Evolutionary conservation across 2,888 invertebrate genomes (phyloP).

Genomic region (Pogonocherus hispidulus): DNA sequence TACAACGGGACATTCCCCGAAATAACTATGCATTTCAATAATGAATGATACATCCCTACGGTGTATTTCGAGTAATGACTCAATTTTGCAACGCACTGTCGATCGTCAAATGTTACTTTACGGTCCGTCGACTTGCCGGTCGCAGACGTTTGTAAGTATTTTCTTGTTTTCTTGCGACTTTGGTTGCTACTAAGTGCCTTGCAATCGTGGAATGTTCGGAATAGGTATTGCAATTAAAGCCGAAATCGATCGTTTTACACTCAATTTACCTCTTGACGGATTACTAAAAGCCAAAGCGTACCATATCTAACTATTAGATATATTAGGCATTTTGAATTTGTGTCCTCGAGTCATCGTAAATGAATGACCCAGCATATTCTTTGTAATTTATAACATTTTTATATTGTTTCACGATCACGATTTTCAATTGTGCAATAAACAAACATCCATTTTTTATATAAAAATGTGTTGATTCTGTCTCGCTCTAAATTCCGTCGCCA

Average conservation of each 20-base stretch:
- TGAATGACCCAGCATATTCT: no score
- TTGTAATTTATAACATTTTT: no score
- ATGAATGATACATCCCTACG: no score
- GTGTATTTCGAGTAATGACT: not conserved
- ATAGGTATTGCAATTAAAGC: not conserved
- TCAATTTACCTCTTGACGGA: not conserved
- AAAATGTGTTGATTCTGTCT: no score
- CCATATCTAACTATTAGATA: not conserved
- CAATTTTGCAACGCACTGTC: slow-evolving; percentile 19
- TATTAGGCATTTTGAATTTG: no score
- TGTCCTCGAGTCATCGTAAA: no score
- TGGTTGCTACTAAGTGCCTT: not conserved
- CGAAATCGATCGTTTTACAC: not conserved
- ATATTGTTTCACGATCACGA: no score
- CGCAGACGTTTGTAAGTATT: not conserved
- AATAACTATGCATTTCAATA: not conserved
- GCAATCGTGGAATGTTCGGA: not conserved
- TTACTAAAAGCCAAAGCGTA: not conserved
- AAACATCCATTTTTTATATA: no score
- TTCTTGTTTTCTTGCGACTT: not conserved
- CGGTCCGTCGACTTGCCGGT: slow-evolving; percentile 1
- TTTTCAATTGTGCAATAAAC: no score
- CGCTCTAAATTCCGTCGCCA: no score
- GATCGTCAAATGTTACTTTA: slow-evolving; percentile 16
- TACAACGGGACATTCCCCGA: not conserved